Conservation (phyloP, 2,797 vertebrate species). For the Acrossocheilus wenchowensis region DNA sequence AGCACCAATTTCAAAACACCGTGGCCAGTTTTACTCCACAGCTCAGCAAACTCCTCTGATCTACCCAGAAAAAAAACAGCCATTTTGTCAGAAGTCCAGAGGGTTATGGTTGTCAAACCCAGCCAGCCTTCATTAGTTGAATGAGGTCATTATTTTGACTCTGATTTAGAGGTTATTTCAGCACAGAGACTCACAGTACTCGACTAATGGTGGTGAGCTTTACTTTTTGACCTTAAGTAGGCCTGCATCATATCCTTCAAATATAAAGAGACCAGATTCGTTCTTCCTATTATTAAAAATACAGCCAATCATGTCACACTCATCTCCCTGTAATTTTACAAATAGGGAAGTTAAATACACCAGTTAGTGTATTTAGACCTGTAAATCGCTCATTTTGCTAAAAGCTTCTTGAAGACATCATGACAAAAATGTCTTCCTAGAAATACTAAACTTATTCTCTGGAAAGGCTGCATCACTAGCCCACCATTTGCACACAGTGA, state of each 20-base stretch:
- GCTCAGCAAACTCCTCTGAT: constrained; percentile 70
- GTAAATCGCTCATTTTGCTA: constrained; percentile 57
- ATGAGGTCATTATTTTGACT: constrained; percentile 73
- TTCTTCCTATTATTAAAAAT: constrained; percentile 41
- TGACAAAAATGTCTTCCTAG: constrained; percentile 55
- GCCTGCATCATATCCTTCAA: constrained; percentile 28
- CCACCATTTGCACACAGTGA: constrained; percentile 66
- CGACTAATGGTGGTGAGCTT: constrained; percentile 40
- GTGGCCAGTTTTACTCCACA: constrained; percentile 69
- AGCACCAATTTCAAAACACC: constrained; percentile 72
- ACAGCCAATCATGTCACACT: constrained; percentile 22
- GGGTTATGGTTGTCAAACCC: constrained; percentile 57
- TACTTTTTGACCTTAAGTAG: constrained; percentile 24
- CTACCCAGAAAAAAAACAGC: constrained; percentile 53
- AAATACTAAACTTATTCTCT: constrained; percentile 65
- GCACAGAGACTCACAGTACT: constrained; percentile 39
- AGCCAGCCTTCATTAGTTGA: constrained; percentile 68
- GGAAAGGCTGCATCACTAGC: constrained; percentile 60
- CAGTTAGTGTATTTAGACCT: constrained; percentile 47
- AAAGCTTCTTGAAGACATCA: constrained; percentile 56
- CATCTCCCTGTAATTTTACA: constrained; percentile 45
- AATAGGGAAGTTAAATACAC: constrained; percentile 36
- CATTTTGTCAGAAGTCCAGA: constrained; percentile 59
- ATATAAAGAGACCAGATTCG: constrained; percentile 24
- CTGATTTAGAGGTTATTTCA: constrained; percentile 58